These are phyloP conservation scores for Cheirogaleus medius DNA, from an alignment of 2,113 vertebrate genomes.

Conservation along the genomic window DNA sequence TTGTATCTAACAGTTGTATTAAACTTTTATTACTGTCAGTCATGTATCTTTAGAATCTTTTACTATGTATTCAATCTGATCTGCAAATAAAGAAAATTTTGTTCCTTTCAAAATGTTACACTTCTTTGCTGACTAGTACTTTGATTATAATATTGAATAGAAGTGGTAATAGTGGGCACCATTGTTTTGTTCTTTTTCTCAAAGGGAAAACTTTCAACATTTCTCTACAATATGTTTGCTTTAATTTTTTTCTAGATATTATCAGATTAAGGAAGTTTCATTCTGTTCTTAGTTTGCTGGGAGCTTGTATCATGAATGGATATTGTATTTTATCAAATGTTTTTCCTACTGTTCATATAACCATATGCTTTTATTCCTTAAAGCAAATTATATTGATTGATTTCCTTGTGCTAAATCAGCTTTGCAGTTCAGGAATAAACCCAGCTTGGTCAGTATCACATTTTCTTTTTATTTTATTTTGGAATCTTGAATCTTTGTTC, in stretches of 20 bases:
- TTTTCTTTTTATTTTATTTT: slow-evolving; percentile 24
- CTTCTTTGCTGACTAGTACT: background rate
- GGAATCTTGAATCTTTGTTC: slow-evolving; percentile 9
- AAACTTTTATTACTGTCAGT: background rate
- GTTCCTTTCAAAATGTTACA: background rate
- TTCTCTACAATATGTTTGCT: slow-evolving; percentile 7
- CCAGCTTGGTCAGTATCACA: background rate
- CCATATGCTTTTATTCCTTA: background rate
- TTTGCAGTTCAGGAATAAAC: slow-evolving; percentile 26
- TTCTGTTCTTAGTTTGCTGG: slow-evolving; percentile 17
- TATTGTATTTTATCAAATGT: slow-evolving; percentile 25
- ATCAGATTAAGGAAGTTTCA: slow-evolving; percentile 23
- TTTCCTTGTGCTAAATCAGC: slow-evolving; percentile 27
- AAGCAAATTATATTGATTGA: slow-evolving; percentile 25
- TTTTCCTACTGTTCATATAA: slow-evolving; percentile 23
- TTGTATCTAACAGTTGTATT: background rate
- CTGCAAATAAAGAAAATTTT: slow-evolving; percentile 5
- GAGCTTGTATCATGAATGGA: slow-evolving; percentile 13
- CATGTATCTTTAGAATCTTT: background rate
- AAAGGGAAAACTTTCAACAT: slow-evolving; percentile 1
- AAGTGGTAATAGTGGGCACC: background rate
- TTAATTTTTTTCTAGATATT: background rate
- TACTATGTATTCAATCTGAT: background rate
- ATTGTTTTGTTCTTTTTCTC: background rate
- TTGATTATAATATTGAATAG: background rate